phyloP scores from a whole-genome alignment of 2,113 vertebrate species.

The Nycticebus coucang region DNA sequence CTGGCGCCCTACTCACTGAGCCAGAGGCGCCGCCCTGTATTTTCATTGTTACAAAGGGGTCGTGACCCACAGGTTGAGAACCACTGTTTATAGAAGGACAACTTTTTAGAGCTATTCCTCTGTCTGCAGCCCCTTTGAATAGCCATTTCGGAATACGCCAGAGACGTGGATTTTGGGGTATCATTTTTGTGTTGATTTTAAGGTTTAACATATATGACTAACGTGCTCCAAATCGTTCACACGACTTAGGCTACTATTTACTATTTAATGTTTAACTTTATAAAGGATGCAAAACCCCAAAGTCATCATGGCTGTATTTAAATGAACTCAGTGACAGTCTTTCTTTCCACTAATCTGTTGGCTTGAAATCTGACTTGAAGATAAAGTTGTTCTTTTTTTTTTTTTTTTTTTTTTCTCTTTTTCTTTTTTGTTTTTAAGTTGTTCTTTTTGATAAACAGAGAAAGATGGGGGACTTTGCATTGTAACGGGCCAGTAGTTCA shows the following conservation, averaged over 20 bases:
- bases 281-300: neutral
- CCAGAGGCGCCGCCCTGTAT: too few species aligned
- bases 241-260: conserved; percentile 2
- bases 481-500: neutral
- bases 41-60: too few species aligned
- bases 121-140: neutral
- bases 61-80: too few species aligned
- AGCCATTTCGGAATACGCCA: neutral
- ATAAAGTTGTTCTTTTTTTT: conserved; percentile 33
- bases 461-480: neutral
- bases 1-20: too few species aligned
- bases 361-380: conserved; percentile 33
- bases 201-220: neutral
- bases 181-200: neutral
- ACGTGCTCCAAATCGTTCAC: conserved; percentile 22
- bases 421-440: too few species aligned
- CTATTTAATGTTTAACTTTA: conserved; percentile 59
- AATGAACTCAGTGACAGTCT: neutral
- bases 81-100: neutral
- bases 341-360: neutral
- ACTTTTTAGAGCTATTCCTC: neutral
- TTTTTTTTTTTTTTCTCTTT: too few species aligned
- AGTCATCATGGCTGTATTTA: conserved; percentile 24
- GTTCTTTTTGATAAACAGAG: neutral
- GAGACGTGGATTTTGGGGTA: neutral